Evolutionary conservation across 2,888 invertebrate species (phyloP), one percentile per base, ranked within the genome.

Genomic region (Thymelicus acteon): DNA sequence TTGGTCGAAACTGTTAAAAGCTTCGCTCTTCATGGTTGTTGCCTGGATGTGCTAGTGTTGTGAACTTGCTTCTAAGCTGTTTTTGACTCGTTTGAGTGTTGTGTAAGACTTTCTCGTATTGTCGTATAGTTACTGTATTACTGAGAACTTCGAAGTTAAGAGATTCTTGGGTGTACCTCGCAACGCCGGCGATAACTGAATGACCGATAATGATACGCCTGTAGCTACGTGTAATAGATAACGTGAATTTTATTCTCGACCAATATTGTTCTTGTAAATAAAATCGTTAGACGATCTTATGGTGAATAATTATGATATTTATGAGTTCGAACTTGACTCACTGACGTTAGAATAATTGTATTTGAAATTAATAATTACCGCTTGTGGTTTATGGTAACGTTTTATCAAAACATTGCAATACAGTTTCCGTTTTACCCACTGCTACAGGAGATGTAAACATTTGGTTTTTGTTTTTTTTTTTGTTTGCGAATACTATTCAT

Each of bases 361-460:
- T 52, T 19, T 52, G 8, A 52, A 15, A 15, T 52, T 8, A 52
- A 15, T 19, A 19, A 52, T 52, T 19, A 19, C 19, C 15, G 19
- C 8, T 52, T 52, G 49, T 52, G 49, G 49, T 52, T 52, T 69
- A 49, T 19, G 54, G 72, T 44, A 44, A 44, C 44, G 44, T 52
- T 72, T 80, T 83, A 80, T 81, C 79, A 73, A 40, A 47, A 74
- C 67, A 75, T 73, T 72, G 72, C 72, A 68, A 81, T 78, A 76
- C 78, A 72, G 74, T 78, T 81, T 82, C 84, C 82, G 78, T 81
- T 82, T 82, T 82, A 75, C 83, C 80, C 75, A 71, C 72, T 67
- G 77, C 65, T 61, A 58, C 77, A 81, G 80, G 68, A 69, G 66
- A 81, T 6, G 63, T 72, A 72, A 84, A 85, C 84, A 75, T 76